Percentiles rank a stretch among this genome's conserved stretches.
Conservation (phyloP, 2,113 vertebrate genomes). For the Pandion haliaetus region DNA sequence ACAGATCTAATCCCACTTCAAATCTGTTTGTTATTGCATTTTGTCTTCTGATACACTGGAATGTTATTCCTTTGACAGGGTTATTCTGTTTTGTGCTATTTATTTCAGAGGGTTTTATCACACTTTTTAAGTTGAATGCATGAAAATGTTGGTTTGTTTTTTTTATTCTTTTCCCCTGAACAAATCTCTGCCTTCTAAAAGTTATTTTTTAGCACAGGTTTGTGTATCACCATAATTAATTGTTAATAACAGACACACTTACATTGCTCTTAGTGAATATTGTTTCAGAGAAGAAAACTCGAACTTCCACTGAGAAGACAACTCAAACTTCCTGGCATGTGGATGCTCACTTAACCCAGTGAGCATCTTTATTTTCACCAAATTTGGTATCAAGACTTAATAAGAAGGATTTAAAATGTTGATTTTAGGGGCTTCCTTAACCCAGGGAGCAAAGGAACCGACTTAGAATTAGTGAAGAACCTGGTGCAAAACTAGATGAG, state of each 20-base stretch:
- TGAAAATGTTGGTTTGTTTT: neutral
- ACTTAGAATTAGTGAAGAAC: neutral
- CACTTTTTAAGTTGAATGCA: neutral
- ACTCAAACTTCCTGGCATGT: neutral
- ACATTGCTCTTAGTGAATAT: neutral
- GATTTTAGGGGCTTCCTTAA: neutral
- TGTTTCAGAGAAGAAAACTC: neutral
- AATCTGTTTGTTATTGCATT: conserved; percentile 57
- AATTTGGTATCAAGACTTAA: neutral
- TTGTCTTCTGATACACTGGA: conserved; percentile 41
- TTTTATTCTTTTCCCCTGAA: neutral
- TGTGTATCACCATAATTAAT: neutral
- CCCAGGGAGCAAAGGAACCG: neutral
- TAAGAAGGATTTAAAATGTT: neutral
- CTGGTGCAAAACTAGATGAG: neutral
- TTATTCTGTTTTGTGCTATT: conserved; percentile 60
- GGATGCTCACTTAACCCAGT: neutral
- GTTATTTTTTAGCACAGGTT: neutral
- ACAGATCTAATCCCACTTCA: conserved; percentile 46
- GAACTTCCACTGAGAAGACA: neutral
- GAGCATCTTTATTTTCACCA: neutral
- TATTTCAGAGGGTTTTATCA: conserved; percentile 43
- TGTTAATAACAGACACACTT: neutral
- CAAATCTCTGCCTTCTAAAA: neutral
- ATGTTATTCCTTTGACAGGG: conserved; percentile 66